These are phyloP conservation scores for Drosophila paramelanica DNA, from an alignment of 2,888 invertebrate species.

Conservation along the genomic window DNA sequence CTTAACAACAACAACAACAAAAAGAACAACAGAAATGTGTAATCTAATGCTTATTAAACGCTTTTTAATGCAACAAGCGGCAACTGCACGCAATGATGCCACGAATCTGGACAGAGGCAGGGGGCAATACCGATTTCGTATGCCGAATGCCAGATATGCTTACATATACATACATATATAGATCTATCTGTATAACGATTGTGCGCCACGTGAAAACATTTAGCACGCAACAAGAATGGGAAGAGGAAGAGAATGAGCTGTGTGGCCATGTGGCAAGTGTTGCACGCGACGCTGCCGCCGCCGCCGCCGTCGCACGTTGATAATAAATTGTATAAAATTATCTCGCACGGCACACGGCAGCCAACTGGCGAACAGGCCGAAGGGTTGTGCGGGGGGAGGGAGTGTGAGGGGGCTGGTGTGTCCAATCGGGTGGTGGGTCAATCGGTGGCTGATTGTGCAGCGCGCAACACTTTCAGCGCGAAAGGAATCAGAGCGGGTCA, in stretches of 20 bases:
- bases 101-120: too few species aligned
- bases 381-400: background rate
- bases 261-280: conserved; percentile 76
- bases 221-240: conserved; percentile 56
- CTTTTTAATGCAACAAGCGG: conserved; percentile 70
- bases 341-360: conserved; percentile 72
- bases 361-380: background rate
- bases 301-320: conserved; percentile 64
- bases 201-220: conserved; percentile 67
- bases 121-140: conserved; percentile 35
- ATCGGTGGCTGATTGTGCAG: conserved; percentile 63
- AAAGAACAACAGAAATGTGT: conserved; percentile 40
- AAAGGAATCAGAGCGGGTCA: conserved; percentile 56
- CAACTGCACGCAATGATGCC: conserved; percentile 36
- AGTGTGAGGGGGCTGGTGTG: conserved; percentile 15
- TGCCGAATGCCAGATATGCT: conserved; percentile 26
- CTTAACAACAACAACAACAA: conserved; percentile 6
- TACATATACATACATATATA: conserved; percentile 12
- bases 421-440: conserved; percentile 71
- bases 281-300: conserved; percentile 69
- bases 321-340: conserved; percentile 78
- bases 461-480: conserved; percentile 35
- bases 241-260: conserved; percentile 27
- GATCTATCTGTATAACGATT: conserved; percentile 20
- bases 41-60: conserved; percentile 79